These are phyloP conservation scores for Malaclemys terrapin DNA, from an alignment of 2,113 vertebrate genomes.

Conservation along the genomic window DNA sequence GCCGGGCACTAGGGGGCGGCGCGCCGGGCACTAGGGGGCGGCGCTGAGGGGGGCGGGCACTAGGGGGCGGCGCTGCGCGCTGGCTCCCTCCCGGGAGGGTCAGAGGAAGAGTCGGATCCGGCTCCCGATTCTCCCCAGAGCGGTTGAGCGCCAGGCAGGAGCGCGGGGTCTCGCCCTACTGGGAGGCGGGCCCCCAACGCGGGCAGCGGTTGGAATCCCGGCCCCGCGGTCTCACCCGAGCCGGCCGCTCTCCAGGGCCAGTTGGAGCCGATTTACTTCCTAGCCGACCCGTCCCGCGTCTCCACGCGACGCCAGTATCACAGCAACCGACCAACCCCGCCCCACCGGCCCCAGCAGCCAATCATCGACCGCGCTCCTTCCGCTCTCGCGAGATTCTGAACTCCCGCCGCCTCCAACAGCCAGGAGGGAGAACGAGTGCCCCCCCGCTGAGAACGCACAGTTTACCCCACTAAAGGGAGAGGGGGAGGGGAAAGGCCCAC, in stretches of 20 bases:
- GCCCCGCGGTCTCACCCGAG: neutral
- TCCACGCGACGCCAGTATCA: neutral
- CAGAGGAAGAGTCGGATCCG: too few species aligned
- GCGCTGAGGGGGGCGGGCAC: accelerated
- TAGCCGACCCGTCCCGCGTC: neutral
- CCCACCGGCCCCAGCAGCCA: neutral
- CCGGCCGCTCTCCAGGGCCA: neutral
- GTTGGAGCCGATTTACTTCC: accelerated
- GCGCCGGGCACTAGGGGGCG: too few species aligned
- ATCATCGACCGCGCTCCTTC: accelerated
- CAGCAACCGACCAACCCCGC: neutral
- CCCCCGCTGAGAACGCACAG: too few species aligned
- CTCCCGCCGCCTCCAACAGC: accelerated
- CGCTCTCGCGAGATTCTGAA: accelerated
- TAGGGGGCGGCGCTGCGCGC: too few species aligned
- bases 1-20: too few species aligned
- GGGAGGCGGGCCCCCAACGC: neutral
- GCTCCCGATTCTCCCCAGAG: neutral
- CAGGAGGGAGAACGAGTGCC: accelerated
- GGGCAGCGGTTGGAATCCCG: neutral
- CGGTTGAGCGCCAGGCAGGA: neutral
- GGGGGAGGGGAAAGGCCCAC: too few species aligned
- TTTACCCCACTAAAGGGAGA: neutral
- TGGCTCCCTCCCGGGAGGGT: too few species aligned
- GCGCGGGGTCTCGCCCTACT: too few species aligned